Percentiles rank a stretch among this genome's conserved stretches.
Conservation (phyloP, 92 coral and sea anemone species). For the Porites evermanni region DNA sequence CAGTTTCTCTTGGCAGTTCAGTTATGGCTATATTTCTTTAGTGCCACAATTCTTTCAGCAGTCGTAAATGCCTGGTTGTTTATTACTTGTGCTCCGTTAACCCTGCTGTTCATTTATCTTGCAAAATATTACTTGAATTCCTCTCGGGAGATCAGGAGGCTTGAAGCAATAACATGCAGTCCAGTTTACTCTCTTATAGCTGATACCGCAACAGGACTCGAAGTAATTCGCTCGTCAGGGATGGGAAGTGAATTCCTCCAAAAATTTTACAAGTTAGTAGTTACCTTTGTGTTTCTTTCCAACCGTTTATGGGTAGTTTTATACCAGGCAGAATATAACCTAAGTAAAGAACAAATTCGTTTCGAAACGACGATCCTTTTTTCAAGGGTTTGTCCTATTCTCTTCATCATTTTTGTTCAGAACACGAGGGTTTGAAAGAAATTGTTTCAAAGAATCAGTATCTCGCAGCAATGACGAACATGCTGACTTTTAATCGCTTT, state of each 20-base stretch:
- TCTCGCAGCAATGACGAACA: too few relatives aligned
- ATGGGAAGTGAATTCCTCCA: slow-evolving; percentile 9
- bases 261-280: slow-evolving; percentile 5
- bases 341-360: too few relatives aligned
- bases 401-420: too few relatives aligned
- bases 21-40: not conserved
- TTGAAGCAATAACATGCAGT: slow-evolving; percentile 73
- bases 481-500: too few relatives aligned
- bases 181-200: slow-evolving; percentile 28
- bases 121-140: slow-evolving; percentile 79
- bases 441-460: too few relatives aligned
- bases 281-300: too few relatives aligned
- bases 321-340: too few relatives aligned
- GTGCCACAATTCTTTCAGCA: slow-evolving; percentile 12
- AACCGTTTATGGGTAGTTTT: too few relatives aligned
- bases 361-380: too few relatives aligned
- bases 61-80: slow-evolving; percentile 29
- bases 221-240: slow-evolving; percentile 19
- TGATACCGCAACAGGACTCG: slow-evolving; percentile 29
- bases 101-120: slow-evolving; percentile 64
- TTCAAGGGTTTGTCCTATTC: too few relatives aligned
- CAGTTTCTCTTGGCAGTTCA: slow-evolving; percentile 20
- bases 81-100: slow-evolving; percentile 52
- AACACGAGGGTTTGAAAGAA: too few relatives aligned
- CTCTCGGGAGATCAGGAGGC: slow-evolving; percentile 82